Evolutionary conservation across 2,888 invertebrate genomes (phyloP).

Genomic region (Trypoxylon attenuatum): DNA sequence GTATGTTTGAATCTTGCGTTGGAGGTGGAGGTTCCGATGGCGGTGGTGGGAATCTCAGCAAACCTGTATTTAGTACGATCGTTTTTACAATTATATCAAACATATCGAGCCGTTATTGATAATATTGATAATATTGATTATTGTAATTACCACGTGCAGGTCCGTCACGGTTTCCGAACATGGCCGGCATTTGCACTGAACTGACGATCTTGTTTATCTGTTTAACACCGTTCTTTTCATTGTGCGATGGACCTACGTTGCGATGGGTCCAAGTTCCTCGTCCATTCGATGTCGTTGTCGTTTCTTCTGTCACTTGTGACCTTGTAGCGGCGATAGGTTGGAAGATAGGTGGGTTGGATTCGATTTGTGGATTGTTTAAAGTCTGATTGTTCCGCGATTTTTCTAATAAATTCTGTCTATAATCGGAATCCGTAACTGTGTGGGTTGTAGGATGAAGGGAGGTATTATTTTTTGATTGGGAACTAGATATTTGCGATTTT

Average conservation of each 20-base stretch:
- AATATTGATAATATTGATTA: too few relatives aligned
- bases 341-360: slow-evolving; percentile 17
- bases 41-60: slow-evolving; percentile 73
- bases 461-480: too few relatives aligned
- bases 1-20: slow-evolving; percentile 58
- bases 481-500: too few relatives aligned
- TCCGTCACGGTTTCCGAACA: slow-evolving; percentile 59
- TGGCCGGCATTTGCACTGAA: slow-evolving; percentile 59
- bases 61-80: slow-evolving; percentile 47
- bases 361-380: too few relatives aligned
- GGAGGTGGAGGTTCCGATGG: slow-evolving; percentile 75
- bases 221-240: slow-evolving; percentile 14
- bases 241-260: too few relatives aligned
- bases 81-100: too few relatives aligned
- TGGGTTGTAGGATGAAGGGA: too few relatives aligned
- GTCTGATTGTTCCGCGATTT: too few relatives aligned
- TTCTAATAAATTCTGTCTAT: too few relatives aligned
- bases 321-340: slow-evolving; percentile 24
- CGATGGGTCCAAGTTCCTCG: slow-evolving; percentile 54
- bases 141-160: slow-evolving; percentile 42
- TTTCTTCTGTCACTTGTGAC: neutral
- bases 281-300: slow-evolving; percentile 15
- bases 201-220: slow-evolving; percentile 53
- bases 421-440: too few relatives aligned
- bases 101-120: too few relatives aligned